These are phyloP conservation scores for Emesis furor DNA, from an alignment of 2,888 invertebrate genomes.

Conservation along the genomic window DNA sequence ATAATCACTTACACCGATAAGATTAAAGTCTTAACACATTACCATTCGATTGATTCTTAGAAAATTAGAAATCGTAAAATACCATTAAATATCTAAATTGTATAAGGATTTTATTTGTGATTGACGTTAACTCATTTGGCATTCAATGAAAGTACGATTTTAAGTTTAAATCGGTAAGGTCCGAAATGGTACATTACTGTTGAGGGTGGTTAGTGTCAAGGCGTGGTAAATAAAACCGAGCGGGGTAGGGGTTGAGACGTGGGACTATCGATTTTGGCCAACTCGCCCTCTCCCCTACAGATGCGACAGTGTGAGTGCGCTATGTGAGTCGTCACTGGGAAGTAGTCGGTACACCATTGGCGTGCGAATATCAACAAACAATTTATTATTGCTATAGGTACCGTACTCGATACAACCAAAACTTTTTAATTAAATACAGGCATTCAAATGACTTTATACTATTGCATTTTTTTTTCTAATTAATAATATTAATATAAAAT, in stretches of 20 bases:
- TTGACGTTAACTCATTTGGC: conserved; percentile 21
- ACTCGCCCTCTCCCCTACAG: conserved; percentile 88
- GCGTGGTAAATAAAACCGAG: conserved; percentile 84
- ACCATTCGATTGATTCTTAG: not conserved
- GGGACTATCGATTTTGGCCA: conserved; percentile 91
- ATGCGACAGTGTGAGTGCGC: conserved; percentile 90
- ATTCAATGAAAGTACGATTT: conserved; percentile 83
- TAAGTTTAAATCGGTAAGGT: conserved; percentile 87
- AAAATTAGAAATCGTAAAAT: not conserved
- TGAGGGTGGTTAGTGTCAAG: conserved; percentile 90
- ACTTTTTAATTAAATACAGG: not conserved
- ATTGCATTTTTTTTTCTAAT: too few species aligned
- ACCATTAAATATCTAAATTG: not conserved
- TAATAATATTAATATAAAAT: too few species aligned
- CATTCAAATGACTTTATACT: too few species aligned
- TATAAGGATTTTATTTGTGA: not conserved
- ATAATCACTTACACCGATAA: conserved; percentile 82
- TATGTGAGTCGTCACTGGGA: conserved; percentile 84
- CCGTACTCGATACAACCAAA: not conserved
- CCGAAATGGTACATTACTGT: conserved; percentile 86
- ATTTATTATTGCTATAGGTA: conserved; percentile 78
- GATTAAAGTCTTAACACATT: conserved; percentile 57
- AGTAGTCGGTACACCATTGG: conserved; percentile 82
- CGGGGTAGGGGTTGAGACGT: conserved; percentile 86
- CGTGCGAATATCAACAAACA: conserved; percentile 85